Conservation (phyloP, 92 coral and sea anemone species). For the Micromussa lordhowensis region DNA sequence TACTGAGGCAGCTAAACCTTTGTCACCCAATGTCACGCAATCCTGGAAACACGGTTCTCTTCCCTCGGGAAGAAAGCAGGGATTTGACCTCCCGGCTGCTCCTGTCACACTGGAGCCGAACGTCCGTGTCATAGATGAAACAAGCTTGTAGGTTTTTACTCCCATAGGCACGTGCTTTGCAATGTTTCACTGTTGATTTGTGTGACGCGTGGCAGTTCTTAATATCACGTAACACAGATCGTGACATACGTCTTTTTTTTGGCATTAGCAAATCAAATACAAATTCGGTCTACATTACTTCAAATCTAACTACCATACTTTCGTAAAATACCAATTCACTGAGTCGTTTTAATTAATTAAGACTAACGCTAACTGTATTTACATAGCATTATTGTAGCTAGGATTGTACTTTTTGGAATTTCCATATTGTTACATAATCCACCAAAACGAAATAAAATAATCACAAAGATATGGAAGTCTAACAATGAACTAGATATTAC, state of each 20-base stretch:
- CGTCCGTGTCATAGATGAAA: slow-evolving; percentile 18
- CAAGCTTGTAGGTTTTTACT: neutral
- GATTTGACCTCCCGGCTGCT: neutral
- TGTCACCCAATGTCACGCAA: neutral
- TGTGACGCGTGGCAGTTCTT: neutral
- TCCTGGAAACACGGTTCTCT: neutral
- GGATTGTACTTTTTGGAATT: too few species aligned
- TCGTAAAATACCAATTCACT: neutral
- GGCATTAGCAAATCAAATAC: neutral
- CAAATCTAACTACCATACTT: neutral
- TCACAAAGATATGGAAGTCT: too few species aligned
- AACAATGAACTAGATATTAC: too few species aligned
- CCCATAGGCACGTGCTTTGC: neutral
- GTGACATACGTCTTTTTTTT: neutral
- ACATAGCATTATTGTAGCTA: too few species aligned
- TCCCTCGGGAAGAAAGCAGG: neutral
- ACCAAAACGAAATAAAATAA: too few species aligned
- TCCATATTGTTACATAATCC: too few species aligned
- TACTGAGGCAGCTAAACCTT: neutral
- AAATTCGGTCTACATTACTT: neutral
- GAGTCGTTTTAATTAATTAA: neutral
- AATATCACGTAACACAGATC: neutral
- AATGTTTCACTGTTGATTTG: neutral
- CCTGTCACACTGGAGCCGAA: neutral
- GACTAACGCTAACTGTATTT: too few species aligned